Evolutionary conservation across 2,888 invertebrate genomes (phyloP).

Genomic region (Ophion ellenae): DNA sequence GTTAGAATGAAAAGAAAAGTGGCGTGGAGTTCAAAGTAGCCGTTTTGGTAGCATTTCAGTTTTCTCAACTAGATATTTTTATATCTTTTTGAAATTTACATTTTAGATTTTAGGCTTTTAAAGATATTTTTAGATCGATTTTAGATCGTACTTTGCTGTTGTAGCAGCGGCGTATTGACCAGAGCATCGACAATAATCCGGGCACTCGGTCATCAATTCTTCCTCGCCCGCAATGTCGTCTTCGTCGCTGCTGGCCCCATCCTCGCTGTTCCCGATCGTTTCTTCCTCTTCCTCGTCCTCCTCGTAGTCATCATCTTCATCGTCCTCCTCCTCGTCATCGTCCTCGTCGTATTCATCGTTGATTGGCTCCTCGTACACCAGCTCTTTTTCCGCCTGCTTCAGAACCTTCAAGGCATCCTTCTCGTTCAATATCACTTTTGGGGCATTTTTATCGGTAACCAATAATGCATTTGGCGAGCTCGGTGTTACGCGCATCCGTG

Average conservation of each 20-base stretch:
- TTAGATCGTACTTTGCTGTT: constrained; percentile 77
- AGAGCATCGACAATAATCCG: constrained; percentile 78
- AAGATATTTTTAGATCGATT: background rate
- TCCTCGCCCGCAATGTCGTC: constrained; percentile 76
- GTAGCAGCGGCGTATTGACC: constrained; percentile 77
- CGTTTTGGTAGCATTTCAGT: too few species aligned
- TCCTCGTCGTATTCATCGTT: constrained; percentile 50
- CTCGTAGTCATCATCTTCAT: constrained; percentile 71
- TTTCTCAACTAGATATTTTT: too few species aligned
- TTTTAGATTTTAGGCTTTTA: background rate
- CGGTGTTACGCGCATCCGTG: constrained; percentile 19
- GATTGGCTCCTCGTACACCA: constrained; percentile 52
- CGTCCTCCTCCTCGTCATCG: constrained; percentile 71
- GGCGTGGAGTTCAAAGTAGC: too few species aligned
- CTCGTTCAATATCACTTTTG: constrained; percentile 54
- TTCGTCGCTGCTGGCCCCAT: constrained; percentile 68
- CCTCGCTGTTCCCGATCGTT: constrained; percentile 68
- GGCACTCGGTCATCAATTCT: constrained; percentile 77
- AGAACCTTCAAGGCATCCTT: constrained; percentile 72
- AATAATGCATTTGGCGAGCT: constrained; percentile 10
- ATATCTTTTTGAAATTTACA: constrained; percentile 37
- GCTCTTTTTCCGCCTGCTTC: constrained; percentile 71
- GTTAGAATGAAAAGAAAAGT: too few species aligned
- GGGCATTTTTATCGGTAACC: constrained; percentile 8
- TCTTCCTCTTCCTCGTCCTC: constrained; percentile 73